Percentiles rank a stretch among this genome's conserved stretches.
phyloP scores from a whole-genome alignment of 2,888 invertebrate species.

The Ametastegia equiseti region DNA sequence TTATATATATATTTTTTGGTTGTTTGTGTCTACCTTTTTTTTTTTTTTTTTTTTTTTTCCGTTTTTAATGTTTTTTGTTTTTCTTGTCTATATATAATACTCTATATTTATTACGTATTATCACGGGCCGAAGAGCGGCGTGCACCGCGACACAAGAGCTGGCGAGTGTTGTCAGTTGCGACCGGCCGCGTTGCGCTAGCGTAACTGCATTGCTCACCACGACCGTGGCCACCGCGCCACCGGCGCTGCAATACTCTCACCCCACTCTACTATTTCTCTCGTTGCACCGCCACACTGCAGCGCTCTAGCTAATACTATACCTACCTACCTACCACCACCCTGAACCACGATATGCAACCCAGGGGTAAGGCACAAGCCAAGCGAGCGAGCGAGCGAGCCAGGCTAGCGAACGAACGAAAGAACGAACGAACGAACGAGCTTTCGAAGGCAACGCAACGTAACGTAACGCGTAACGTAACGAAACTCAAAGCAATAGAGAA shows the following conservation, averaged over 20 bases:
- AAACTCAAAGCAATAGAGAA: background rate
- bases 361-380: background rate
- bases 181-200: constrained; percentile 76
- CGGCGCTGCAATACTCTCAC: constrained; percentile 66
- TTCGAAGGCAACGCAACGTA: no score
- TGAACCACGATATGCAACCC: no score
- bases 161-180: constrained; percentile 65
- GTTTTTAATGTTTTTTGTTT: background rate
- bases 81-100: background rate
- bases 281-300: constrained; percentile 42
- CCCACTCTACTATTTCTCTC: no score
- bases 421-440: no score
- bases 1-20: no score
- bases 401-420: no score
- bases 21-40: background rate
- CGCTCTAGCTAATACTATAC: no score
- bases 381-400: background rate
- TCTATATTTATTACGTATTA: constrained; percentile 36
- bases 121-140: constrained; percentile 43
- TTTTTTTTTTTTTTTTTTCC: background rate
- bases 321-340: no score
- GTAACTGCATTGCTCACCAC: constrained; percentile 75
- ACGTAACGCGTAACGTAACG: no score
- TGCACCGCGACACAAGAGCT: constrained; percentile 44
- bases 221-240: constrained; percentile 73